These are phyloP conservation scores for Amphiprion percula DNA, from an alignment of 2,113 vertebrate genomes.

Conservation along the genomic window DNA sequence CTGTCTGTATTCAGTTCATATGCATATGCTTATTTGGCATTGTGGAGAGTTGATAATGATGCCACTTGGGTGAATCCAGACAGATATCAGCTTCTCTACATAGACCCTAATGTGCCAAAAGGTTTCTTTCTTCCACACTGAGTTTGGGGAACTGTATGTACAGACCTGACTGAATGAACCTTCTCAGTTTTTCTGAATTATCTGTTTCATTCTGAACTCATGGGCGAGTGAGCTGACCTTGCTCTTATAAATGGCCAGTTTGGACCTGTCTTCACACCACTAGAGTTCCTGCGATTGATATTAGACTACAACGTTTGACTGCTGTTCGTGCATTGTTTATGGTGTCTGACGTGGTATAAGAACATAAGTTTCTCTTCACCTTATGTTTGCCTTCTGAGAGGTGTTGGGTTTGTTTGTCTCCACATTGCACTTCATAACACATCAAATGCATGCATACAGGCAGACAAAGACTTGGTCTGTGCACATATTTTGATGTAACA, in stretches of 20 bases:
- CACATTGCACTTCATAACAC: neutral
- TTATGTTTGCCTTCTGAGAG: neutral
- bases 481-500: neutral
- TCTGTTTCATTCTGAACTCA: neutral
- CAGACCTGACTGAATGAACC: too few relatives aligned
- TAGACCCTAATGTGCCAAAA: too few relatives aligned
- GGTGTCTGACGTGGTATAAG: neutral
- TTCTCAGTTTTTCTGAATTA: too few relatives aligned
- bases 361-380: constrained; percentile 11
- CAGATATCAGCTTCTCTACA: too few relatives aligned
- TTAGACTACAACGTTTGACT: neutral
- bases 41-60: too few relatives aligned
- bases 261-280: neutral
- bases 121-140: too few relatives aligned
- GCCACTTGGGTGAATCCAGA: too few relatives aligned
- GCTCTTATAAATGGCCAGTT: neutral
- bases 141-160: too few relatives aligned
- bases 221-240: too few relatives aligned
- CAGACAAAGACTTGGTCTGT: neutral
- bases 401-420: constrained; percentile 16
- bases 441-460: neutral
- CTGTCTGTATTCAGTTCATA: too few relatives aligned
- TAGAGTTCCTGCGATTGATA: neutral
- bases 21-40: too few relatives aligned
- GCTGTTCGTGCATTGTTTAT: neutral